These are phyloP conservation scores for Cepphus grylle DNA, from an alignment of 2,113 vertebrate species.

Conservation along the genomic window DNA sequence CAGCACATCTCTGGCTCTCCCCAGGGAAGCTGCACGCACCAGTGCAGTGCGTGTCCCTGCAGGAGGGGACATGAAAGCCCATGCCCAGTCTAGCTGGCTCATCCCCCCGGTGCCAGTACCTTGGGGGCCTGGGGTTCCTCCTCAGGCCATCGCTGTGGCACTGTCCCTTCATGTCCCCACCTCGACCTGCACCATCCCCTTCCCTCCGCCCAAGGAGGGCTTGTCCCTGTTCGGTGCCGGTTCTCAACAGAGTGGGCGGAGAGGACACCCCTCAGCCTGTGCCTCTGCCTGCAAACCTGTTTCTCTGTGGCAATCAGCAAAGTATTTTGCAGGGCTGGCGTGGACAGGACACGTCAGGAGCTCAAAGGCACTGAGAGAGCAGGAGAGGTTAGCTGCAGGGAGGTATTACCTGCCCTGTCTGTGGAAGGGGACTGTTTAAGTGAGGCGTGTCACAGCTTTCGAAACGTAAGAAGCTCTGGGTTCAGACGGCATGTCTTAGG, in stretches of 20 bases:
- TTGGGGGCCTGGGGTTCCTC: neutral
- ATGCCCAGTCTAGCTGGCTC: fast-evolving
- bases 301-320: neutral
- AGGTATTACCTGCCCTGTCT: neutral
- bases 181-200: fast-evolving
- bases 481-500: neutral
- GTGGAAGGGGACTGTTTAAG: neutral
- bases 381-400: neutral
- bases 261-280: neutral
- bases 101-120: neutral
- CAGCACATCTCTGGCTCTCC: neutral
- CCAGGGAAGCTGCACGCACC: fast-evolving
- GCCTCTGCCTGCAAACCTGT: neutral
- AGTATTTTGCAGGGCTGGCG: neutral
- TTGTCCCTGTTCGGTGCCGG: neutral
- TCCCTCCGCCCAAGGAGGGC: fast-evolving
- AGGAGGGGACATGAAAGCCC: neutral
- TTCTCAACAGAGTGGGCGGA: neutral
- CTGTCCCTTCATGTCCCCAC: neutral
- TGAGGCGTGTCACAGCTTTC: neutral
- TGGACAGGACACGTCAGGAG: neutral
- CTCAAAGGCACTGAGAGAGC: neutral
- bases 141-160: neutral
- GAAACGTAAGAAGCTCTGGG: neutral
- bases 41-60: fast-evolving